phyloP scores from a whole-genome alignment of 37 sponge, comb jelly and placozoan genomes.

The Spongilla lacustris region DNA sequence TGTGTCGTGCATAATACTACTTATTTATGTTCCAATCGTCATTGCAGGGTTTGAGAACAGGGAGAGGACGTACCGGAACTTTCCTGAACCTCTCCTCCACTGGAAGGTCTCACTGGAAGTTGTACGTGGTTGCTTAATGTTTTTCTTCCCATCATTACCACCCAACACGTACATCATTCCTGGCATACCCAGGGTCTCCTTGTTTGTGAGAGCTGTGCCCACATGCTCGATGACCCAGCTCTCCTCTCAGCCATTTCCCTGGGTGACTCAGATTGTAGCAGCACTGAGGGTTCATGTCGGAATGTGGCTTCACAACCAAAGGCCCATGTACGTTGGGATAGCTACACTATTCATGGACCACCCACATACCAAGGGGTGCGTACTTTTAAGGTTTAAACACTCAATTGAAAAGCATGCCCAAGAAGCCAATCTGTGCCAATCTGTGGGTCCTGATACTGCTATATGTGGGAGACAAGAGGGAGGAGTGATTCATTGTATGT shows the following conservation, averaged over 20 bases:
- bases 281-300: not conserved
- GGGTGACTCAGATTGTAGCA: not conserved
- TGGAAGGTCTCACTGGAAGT: slow-evolving; percentile 72
- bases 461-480: too few species aligned
- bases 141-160: not conserved
- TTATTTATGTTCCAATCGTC: not conserved
- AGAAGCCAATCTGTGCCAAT: too few species aligned
- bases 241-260: not conserved
- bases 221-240: not conserved
- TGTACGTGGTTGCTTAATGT: slow-evolving; percentile 29
- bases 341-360: too few species aligned
- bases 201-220: slow-evolving; percentile 24
- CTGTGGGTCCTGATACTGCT: too few species aligned
- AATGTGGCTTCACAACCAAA: not conserved
- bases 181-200: slow-evolving; percentile 17
- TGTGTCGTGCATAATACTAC: too few species aligned
- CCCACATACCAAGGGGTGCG: too few species aligned
- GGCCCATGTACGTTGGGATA: not conserved
- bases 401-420: too few species aligned
- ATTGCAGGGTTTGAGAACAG: slow-evolving; percentile 58
- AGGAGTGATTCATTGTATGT: too few species aligned
- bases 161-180: not conserved
- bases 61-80: slow-evolving; percentile 54
- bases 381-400: too few species aligned
- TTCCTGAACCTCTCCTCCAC: slow-evolving; percentile 70